These are phyloP conservation scores for Agriopis leucophaearia DNA, from an alignment of 2,888 invertebrate genomes.

Conservation along the genomic window DNA sequence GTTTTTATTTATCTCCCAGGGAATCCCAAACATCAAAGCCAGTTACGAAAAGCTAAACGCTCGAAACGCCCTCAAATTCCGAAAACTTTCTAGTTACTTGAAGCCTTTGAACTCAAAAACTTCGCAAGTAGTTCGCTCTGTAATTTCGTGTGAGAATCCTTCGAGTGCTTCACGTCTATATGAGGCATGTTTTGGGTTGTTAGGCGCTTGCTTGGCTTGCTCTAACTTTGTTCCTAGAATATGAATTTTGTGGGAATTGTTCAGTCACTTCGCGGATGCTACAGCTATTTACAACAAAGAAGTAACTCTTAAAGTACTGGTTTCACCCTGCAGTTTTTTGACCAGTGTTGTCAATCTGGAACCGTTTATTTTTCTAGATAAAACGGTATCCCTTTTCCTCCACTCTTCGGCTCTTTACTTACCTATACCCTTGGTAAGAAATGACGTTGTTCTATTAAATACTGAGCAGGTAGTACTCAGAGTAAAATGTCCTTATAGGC, in stretches of 20 bases:
- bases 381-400: too few relatives aligned
- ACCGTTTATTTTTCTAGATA: too few relatives aligned
- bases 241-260: constrained; percentile 1
- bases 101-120: constrained; percentile 31
- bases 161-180: constrained; percentile 6
- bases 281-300: background rate
- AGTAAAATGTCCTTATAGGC: too few relatives aligned
- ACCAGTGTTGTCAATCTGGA: too few relatives aligned
- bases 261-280: background rate
- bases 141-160: constrained; percentile 23
- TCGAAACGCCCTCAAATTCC: constrained; percentile 16
- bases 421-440: too few relatives aligned
- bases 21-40: constrained; percentile 11
- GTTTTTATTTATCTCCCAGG: constrained; percentile 4
- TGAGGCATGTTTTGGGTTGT: constrained; percentile 4
- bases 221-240: background rate
- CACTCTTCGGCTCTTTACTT: too few relatives aligned
- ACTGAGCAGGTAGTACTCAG: too few relatives aligned
- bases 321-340: too few relatives aligned
- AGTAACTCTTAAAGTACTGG: background rate
- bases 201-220: constrained; percentile 1
- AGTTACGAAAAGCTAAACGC: constrained; percentile 5
- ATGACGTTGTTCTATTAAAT: too few relatives aligned
- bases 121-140: constrained; percentile 21
- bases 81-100: constrained; percentile 14